phyloP scores from a whole-genome alignment of 2,113 vertebrate species.

The Melierax canorus region DNA sequence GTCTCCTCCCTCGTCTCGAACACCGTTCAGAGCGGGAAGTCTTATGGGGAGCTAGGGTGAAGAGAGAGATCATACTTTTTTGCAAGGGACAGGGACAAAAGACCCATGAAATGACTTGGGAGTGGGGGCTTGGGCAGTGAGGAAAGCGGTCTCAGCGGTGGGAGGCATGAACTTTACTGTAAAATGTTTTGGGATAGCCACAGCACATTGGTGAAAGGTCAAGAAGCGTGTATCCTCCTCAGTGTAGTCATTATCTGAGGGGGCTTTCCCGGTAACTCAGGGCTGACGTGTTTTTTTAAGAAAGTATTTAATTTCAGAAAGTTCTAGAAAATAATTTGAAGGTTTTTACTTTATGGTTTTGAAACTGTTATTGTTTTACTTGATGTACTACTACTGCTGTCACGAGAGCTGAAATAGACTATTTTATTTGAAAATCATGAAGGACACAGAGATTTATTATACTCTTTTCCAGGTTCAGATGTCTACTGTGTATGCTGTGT shows the following conservation, averaged over 20 bases:
- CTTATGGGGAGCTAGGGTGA: background rate
- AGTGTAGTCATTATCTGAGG: background rate
- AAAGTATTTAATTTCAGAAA: background rate
- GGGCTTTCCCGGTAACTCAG: background rate
- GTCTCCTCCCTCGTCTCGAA: background rate
- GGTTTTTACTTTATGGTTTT: background rate
- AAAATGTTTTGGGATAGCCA: background rate
- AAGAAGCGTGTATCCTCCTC: background rate
- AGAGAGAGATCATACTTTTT: background rate
- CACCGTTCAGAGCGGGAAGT: background rate
- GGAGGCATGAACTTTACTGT: background rate
- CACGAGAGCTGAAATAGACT: background rate
- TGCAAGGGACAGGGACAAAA: background rate
- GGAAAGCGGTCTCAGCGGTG: background rate
- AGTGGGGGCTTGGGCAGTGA: fast-evolving
- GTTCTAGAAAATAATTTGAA: background rate
- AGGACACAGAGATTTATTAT: background rate
- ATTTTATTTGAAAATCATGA: background rate
- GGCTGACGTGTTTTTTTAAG: background rate
- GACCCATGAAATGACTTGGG: background rate
- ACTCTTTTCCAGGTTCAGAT: background rate
- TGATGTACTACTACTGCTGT: background rate
- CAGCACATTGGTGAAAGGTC: background rate
- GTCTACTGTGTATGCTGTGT: background rate
- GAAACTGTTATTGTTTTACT: background rate